A percentile compares a stretch with the other conserved stretches of the same genome.
Conservation (phyloP, 2,888 invertebrate species). For the Tetragnatha montana region DNA sequence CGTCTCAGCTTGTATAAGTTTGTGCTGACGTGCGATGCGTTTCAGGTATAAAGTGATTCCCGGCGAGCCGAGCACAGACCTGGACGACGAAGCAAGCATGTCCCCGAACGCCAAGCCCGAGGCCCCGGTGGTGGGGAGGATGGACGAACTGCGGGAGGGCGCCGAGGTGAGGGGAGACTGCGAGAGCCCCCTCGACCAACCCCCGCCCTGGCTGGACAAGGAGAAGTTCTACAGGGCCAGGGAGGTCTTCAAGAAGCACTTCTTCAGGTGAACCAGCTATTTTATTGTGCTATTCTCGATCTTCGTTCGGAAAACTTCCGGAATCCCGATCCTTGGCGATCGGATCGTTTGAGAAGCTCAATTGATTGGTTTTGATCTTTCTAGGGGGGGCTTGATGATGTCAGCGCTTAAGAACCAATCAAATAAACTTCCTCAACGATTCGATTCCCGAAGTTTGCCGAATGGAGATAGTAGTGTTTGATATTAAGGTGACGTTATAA, state of each 20-base stretch:
- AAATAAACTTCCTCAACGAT: too few species aligned
- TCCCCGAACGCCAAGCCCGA: constrained; percentile 67
- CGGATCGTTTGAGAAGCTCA: too few species aligned
- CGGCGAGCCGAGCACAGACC: background rate
- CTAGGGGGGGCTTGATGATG: too few species aligned
- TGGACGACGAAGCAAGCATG: constrained; percentile 23
- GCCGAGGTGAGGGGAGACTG: constrained; percentile 62
- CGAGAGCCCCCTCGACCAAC: constrained; percentile 53
- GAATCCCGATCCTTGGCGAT: too few species aligned
- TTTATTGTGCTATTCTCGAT: too few species aligned
- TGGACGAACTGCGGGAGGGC: constrained; percentile 63
- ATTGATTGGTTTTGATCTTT: too few species aligned
- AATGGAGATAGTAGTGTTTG: too few species aligned
- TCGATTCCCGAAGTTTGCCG: too few species aligned
- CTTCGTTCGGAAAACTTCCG: too few species aligned
- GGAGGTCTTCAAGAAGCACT: constrained; percentile 68
- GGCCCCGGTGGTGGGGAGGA: constrained; percentile 33
- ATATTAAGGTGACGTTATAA: too few species aligned
- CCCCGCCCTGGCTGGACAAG: constrained; percentile 70
- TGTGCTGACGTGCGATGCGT: background rate
- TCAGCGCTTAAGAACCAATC: too few species aligned
- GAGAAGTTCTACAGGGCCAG: constrained; percentile 70
- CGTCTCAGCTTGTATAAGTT: too few species aligned
- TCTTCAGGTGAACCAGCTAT: constrained; percentile 71
- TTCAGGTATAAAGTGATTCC: constrained; percentile 41